Conservation (phyloP, 1,140 invertebrate species). For the Homalodisca vitripennis region DNA sequence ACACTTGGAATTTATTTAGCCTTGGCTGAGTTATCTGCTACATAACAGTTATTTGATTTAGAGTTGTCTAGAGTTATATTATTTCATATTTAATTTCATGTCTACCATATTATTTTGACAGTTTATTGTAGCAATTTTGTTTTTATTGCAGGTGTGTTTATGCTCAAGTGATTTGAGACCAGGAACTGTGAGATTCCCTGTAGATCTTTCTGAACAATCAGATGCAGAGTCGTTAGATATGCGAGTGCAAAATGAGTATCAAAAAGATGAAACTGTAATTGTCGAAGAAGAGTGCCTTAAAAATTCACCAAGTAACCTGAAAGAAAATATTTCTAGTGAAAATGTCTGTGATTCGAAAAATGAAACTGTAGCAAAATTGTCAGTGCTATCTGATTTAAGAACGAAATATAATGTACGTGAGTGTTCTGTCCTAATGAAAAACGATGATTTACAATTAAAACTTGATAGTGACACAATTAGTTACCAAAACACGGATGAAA, state of each 20-base stretch:
- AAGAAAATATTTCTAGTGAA: neutral
- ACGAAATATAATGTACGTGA: conserved; percentile 50
- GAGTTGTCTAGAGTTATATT: no score
- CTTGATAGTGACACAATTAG: conserved; percentile 15
- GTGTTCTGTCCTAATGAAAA: conserved; percentile 49
- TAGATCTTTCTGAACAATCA: conserved; percentile 15
- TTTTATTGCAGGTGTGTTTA: conserved; percentile 7
- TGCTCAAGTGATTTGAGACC: neutral
- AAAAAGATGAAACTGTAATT: conserved; percentile 3
- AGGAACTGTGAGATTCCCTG: neutral
- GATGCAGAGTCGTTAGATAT: conserved; percentile 14
- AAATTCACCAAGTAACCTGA: neutral
- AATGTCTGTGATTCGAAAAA: conserved; percentile 20
- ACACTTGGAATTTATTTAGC: no score
- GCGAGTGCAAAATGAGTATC: neutral
- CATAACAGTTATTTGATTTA: no score
- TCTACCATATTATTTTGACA: no score
- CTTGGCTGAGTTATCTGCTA: no score
- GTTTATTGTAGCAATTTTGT: neutral
- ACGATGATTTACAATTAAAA: conserved; percentile 32
- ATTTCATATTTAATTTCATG: no score
- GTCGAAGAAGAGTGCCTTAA: conserved; percentile 14
- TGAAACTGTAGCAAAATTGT: neutral
- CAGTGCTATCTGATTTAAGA: conserved; percentile 7
- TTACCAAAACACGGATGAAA: conserved; percentile 28